These are phyloP conservation scores for Drosophila mauritiana DNA, from an alignment of 1,140 invertebrate species.

Conservation along the genomic window DNA sequence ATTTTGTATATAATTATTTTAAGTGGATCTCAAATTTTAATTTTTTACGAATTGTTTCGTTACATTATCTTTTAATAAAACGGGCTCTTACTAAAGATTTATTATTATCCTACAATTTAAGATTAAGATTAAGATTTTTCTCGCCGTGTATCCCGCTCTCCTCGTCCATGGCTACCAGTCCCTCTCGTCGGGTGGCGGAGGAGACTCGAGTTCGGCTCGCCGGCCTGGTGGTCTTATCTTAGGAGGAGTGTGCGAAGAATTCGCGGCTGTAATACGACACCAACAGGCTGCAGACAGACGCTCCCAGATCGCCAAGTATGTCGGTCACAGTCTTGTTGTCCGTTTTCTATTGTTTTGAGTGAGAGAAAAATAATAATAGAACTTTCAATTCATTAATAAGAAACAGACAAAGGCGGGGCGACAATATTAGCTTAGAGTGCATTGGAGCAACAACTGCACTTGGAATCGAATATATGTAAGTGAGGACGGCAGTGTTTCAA, in stretches of 20 bases:
- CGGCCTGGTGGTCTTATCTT: conserved; percentile 60
- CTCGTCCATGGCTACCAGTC: conserved; percentile 12
- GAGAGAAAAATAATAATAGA: conserved; percentile 30
- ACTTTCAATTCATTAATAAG: conserved; percentile 47
- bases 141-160: conserved; percentile 23
- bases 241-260: conserved; percentile 53
- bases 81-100: no score
- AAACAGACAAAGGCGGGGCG: conserved; percentile 28
- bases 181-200: conserved; percentile 14
- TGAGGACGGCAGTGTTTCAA: conserved; percentile 16
- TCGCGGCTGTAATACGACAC: conserved; percentile 51
- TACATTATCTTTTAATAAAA: no score
- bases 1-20: no score
- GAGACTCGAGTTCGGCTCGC: conserved; percentile 14
- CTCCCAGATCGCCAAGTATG: conserved; percentile 59
- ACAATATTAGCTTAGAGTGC: conserved; percentile 22
- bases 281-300: conserved; percentile 58
- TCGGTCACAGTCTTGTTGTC: conserved; percentile 53
- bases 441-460: conserved; percentile 31
- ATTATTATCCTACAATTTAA: no score
- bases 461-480: conserved; percentile 11
- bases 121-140: no score
- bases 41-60: no score
- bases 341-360: conserved; percentile 34
- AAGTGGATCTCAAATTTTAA: no score